These are phyloP conservation scores for Melanogrammus aeglefinus DNA, from an alignment of 2,797 vertebrate species.

Conservation along the genomic window DNA sequence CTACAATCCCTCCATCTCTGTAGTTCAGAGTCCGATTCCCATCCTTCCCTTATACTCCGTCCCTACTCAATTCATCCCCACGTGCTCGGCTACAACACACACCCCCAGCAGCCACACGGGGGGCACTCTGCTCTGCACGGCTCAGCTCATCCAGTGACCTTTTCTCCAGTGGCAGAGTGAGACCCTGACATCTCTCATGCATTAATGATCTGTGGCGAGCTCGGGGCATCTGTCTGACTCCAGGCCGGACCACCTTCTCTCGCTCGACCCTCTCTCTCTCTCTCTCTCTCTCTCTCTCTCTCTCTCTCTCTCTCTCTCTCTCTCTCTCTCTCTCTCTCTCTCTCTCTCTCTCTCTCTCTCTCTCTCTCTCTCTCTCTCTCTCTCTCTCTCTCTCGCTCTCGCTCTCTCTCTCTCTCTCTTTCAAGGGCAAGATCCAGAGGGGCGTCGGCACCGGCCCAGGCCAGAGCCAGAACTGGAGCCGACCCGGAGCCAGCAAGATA, in stretches of 20 bases:
- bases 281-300: slow-evolving; percentile 68
- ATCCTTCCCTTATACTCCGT: too few species aligned
- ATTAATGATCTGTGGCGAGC: slow-evolving; percentile 77
- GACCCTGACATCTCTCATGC: slow-evolving; percentile 76
- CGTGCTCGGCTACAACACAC: too few species aligned
- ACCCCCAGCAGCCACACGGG: not conserved
- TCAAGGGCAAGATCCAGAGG: slow-evolving; percentile 56
- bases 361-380: slow-evolving; percentile 66
- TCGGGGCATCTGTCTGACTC: slow-evolving; percentile 73
- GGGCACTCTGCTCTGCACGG: slow-evolving; percentile 40
- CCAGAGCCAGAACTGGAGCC: slow-evolving; percentile 62
- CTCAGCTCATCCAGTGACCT: slow-evolving; percentile 58
- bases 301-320: too few species aligned
- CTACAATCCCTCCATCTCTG: too few species aligned
- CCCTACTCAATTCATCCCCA: too few species aligned
- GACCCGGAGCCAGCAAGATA: slow-evolving; percentile 22
- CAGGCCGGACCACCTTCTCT: slow-evolving; percentile 49
- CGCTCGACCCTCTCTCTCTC: slow-evolving; percentile 54
- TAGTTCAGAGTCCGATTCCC: too few species aligned
- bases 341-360: slow-evolving; percentile 67
- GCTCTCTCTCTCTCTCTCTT: slow-evolving; percentile 64
- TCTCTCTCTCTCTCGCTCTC: too few species aligned
- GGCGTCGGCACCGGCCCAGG: slow-evolving; percentile 40
- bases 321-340: slow-evolving; percentile 66
- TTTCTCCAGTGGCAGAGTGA: slow-evolving; percentile 69